phyloP scores from a whole-genome alignment of 2,113 vertebrate species.

The Nothocercus julius region DNA sequence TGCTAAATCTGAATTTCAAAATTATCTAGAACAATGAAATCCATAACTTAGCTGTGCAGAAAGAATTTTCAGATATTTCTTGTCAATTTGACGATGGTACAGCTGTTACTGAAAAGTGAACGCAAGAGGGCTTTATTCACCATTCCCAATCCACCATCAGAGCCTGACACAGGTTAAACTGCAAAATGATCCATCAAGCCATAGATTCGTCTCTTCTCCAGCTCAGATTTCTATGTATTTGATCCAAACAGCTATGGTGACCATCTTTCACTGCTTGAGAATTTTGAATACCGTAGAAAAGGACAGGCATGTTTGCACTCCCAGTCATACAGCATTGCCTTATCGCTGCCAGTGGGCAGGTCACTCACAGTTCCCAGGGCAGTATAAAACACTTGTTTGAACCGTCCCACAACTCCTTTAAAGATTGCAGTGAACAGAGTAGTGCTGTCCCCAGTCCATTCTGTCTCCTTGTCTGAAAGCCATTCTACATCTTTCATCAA shows the following conservation, averaged over 20 bases:
- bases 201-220: neutral
- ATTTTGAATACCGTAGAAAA: neutral
- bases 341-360: accelerated
- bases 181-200: neutral
- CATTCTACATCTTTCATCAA: neutral
- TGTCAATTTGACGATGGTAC: neutral
- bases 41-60: neutral
- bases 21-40: neutral
- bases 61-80: neutral
- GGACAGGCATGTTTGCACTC: neutral
- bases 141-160: neutral
- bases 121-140: neutral
- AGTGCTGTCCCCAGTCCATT: neutral
- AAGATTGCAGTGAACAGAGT: neutral
- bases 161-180: neutral
- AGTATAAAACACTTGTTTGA: neutral
- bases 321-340: accelerated
- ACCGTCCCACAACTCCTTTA: neutral
- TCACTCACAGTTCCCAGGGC: neutral
- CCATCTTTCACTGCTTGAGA: neutral
- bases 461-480: neutral
- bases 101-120: neutral
- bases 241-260: no score
- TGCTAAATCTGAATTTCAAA: neutral
- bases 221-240: neutral